Conservation (phyloP, 2,113 vertebrate genomes). For the Taxidea taxus region DNA sequence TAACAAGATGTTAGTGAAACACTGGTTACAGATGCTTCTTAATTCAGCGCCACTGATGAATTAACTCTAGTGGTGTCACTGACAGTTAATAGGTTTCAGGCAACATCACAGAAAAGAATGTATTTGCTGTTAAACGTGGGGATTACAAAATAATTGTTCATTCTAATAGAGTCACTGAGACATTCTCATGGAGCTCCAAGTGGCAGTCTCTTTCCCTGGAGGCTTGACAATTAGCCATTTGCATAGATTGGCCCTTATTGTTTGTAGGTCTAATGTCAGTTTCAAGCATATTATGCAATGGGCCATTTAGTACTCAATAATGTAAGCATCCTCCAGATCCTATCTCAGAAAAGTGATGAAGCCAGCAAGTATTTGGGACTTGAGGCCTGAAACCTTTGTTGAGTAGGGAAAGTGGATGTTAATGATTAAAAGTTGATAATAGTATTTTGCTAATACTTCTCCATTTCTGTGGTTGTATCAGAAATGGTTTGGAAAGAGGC, state of each 20-base stretch:
- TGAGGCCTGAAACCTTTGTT: not conserved
- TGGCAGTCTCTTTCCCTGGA: not conserved
- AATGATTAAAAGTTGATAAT: not conserved
- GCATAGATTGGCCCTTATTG: not conserved
- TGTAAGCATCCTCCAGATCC: not conserved
- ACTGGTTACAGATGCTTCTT: not conserved
- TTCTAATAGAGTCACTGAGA: not conserved
- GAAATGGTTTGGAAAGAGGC: not conserved
- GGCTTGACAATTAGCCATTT: not conserved
- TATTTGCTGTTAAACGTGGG: not conserved
- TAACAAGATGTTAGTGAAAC: not conserved
- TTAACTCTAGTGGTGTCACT: not conserved
- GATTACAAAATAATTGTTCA: not conserved
- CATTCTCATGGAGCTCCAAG: not conserved
- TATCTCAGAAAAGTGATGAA: not conserved
- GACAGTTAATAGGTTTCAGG: constrained; percentile 32
- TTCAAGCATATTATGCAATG: not conserved
- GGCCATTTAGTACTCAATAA: not conserved
- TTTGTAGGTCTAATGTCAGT: not conserved
- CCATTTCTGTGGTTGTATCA: not conserved
- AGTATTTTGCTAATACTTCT: not conserved
- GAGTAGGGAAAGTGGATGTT: not conserved
- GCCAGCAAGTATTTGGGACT: not conserved
- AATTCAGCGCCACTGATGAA: not conserved
- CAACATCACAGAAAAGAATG: not conserved